Conservation (phyloP, 1,140 invertebrate genomes). For the Scaptomyza pallida region DNA sequence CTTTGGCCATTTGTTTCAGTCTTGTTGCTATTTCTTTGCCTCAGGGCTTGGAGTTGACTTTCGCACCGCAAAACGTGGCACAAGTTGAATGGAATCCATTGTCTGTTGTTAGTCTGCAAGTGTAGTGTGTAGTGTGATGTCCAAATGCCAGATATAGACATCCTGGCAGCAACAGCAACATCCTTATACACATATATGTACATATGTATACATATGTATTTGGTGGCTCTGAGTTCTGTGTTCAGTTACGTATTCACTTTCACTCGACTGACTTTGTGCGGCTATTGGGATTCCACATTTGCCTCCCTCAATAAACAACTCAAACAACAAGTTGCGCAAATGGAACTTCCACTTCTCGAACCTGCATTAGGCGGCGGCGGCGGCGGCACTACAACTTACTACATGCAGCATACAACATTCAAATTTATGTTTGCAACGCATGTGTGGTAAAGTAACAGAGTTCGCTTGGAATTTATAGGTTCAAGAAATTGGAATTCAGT, state of each 20-base stretch:
- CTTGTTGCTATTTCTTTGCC: conserved; percentile 30
- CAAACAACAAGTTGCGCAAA: conserved; percentile 18
- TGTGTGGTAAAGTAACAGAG: neutral
- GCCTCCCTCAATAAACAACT: conserved; percentile 14
- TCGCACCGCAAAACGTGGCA: conserved; percentile 25
- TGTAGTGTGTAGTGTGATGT: neutral
- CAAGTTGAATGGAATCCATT: conserved; percentile 35
- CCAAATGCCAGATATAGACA: neutral
- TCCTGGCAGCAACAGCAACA: neutral
- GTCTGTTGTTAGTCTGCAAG: conserved; percentile 37
- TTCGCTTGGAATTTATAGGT: no score
- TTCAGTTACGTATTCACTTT: conserved; percentile 20
- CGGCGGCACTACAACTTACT: no score
- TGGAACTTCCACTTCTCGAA: conserved; percentile 2
- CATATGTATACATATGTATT: neutral
- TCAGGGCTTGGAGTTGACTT: conserved; percentile 5
- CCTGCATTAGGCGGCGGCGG: no score
- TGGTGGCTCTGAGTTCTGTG: conserved; percentile 7
- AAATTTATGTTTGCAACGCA: conserved; percentile 23
- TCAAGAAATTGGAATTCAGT: neutral
- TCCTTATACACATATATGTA: no score
- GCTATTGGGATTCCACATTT: conserved; percentile 17
- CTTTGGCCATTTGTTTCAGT: conserved; percentile 41
- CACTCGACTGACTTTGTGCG: conserved; percentile 8
- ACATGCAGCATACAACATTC: conserved; percentile 8